Evolutionary conservation across 2,797 vertebrate species (phyloP).

Genomic region (Rhadinocentrus ornatus): DNA sequence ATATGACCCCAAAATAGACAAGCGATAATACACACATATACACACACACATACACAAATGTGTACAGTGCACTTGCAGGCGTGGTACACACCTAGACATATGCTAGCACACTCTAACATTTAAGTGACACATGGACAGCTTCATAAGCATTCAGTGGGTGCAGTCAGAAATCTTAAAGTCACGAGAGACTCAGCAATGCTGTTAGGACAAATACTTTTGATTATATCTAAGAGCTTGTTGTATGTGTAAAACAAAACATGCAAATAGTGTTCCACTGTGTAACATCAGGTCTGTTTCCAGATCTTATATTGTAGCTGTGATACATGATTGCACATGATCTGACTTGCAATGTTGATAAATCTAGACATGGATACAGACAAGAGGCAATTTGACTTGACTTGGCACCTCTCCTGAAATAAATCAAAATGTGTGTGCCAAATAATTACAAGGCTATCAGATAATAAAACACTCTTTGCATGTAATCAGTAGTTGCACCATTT

Average conservation of each 20-base stretch:
- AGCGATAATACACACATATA: slow-evolving; percentile 54
- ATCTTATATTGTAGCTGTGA: slow-evolving; percentile 8
- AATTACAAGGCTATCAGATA: slow-evolving; percentile 40
- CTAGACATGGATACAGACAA: slow-evolving; percentile 11
- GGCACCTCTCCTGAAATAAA: slow-evolving; percentile 36
- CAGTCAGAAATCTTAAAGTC: slow-evolving; percentile 22
- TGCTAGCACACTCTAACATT: slow-evolving; percentile 45
- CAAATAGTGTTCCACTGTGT: slow-evolving; percentile 5
- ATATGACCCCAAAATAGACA: slow-evolving; percentile 82
- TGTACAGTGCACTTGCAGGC: slow-evolving; percentile 28
- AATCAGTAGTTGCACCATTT: slow-evolving; percentile 26
- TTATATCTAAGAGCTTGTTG: neutral
- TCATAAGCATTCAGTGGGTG: slow-evolving; percentile 36
- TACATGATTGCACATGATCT: slow-evolving; percentile 3
- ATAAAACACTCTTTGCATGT: slow-evolving; percentile 34
- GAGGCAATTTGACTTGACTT: slow-evolving; percentile 18
- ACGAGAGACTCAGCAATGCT: slow-evolving; percentile 15
- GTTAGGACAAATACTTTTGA: neutral
- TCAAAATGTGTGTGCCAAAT: slow-evolving; percentile 47
- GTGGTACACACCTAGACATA: slow-evolving; percentile 34
- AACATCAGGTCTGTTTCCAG: slow-evolving; percentile 11
- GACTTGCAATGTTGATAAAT: slow-evolving; percentile 21
- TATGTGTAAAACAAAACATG: slow-evolving; percentile 12
- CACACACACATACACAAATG: slow-evolving; percentile 24
- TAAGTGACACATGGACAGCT: slow-evolving; percentile 34